Conservation (phyloP, 1,140 invertebrate genomes). For the Tetramorium simillimum region DNA sequence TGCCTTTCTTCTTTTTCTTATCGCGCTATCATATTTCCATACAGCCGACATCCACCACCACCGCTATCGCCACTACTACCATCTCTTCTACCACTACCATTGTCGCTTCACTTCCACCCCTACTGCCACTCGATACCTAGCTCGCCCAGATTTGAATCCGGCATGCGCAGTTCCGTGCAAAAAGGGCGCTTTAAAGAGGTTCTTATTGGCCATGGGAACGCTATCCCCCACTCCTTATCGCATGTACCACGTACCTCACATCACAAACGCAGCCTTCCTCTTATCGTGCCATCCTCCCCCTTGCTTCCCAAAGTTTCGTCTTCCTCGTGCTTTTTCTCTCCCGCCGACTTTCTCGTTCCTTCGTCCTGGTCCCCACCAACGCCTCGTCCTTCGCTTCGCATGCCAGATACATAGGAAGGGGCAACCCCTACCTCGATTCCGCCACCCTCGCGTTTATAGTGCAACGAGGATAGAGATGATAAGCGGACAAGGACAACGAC, state of each 20-base stretch:
- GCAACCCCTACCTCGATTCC: constrained; percentile 63
- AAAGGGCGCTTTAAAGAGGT: constrained; percentile 84
- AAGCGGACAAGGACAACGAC: constrained; percentile 45
- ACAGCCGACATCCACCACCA: constrained; percentile 63
- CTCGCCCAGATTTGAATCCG: constrained; percentile 81
- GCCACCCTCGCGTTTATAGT: constrained; percentile 38
- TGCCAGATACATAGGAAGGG: constrained; percentile 55
- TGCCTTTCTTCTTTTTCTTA: constrained; percentile 79
- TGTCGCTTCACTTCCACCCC: constrained; percentile 49
- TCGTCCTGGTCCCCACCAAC: constrained; percentile 54
- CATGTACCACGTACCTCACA: constrained; percentile 79
- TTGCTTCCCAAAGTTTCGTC: constrained; percentile 43
- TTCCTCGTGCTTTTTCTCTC: constrained; percentile 59
- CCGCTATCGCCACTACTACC: constrained; percentile 44
- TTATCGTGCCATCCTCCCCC: constrained; percentile 74
- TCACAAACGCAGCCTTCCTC: constrained; percentile 76
- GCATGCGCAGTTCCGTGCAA: constrained; percentile 81
- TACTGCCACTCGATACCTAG: constrained; percentile 68
- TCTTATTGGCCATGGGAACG: constrained; percentile 84
- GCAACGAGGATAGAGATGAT: constrained; percentile 65
- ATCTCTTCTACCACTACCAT: constrained; percentile 26
- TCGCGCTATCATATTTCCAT: constrained; percentile 85
- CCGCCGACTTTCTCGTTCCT: constrained; percentile 57
- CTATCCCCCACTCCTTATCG: constrained; percentile 77
- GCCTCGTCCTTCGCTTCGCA: constrained; percentile 52